Evolutionary conservation across 2,113 vertebrate species (phyloP), one percentile per base, ranked within the genome.

Genomic region (Sterrhoptilus dennistouni): DNA sequence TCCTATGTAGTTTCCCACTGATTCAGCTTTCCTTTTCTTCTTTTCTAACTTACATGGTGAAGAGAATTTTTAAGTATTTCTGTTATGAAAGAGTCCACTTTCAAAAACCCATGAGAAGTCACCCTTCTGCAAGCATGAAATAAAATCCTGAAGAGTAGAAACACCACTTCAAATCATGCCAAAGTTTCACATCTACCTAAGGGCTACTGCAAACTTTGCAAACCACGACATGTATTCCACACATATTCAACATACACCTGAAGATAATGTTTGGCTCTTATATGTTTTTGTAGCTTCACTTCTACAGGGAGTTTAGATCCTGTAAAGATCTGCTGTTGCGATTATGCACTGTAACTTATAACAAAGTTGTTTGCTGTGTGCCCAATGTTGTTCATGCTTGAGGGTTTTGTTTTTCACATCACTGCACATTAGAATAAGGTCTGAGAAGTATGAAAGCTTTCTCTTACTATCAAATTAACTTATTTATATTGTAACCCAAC

Each of bases 391-490:
- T 42, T 95, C 14, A 17, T 25, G 68, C 21, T 85, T 45, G 23
- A 79, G 40, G 27, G 57, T 69, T 93, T 82, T 85, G 40, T 33
- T 91, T 94, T 87, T 70, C 54, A 94, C 81, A n/a, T 85, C 81
- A 33, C 8, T 38, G 49, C 2, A 0, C 13, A 61, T 17, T 12
- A 65, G 25, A 76, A 69, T 54, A 87, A 68, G 23, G 42, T 72
- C 72, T 83, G 49, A 76, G 81, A 95, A 79, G 23, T 35, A 54
- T n/a, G 23, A 14, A 61, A 69, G 60, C 8, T 89, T 91, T 79
- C 64, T 94, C 36, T 27, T 64, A 57, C 36, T 56, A 20, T 82
- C 36, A 69, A 83, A 89, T 85, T 79, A 79, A 64, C 29, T 69
- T 85, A 17, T 18, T 89, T 76, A 42, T 79, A 42, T 38, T 2